Evolutionary conservation across 1,140 invertebrate species (phyloP).

Genomic region (Megalonaias nervosa): DNA sequence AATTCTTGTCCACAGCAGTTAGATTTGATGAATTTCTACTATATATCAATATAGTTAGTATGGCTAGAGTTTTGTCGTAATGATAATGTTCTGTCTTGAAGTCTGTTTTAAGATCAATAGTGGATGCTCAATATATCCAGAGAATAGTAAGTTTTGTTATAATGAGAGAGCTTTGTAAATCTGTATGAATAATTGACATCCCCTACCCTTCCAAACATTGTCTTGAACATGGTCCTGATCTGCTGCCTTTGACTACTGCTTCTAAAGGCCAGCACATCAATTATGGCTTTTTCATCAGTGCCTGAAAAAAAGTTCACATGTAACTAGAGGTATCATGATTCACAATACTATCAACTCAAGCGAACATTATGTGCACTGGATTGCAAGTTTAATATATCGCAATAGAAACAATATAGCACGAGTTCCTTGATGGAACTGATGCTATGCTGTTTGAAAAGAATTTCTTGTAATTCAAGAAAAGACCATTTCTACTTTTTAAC

Average conservation of each 20-base stretch:
- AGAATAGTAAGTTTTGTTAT: neutral
- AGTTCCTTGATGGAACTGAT: too few relatives aligned
- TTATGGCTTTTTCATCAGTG: slow-evolving; percentile 93
- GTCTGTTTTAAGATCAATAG: neutral
- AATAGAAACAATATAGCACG: too few relatives aligned
- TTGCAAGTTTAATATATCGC: too few relatives aligned
- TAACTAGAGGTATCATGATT: too few relatives aligned
- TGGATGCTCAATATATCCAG: neutral
- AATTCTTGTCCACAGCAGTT: too few relatives aligned
- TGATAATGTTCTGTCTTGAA: neutral
- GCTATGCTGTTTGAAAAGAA: too few relatives aligned
- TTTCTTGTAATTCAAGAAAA: too few relatives aligned
- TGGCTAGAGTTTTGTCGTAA: neutral
- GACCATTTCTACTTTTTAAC: too few relatives aligned
- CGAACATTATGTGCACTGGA: too few relatives aligned
- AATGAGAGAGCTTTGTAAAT: neutral
- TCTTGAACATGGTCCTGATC: slow-evolving; percentile 93
- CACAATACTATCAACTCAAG: too few relatives aligned
- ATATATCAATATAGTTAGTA: neutral
- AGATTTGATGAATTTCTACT: neutral
- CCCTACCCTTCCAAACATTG: slow-evolving; percentile 88
- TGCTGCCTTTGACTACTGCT: slow-evolving; percentile 91
- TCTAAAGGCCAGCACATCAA: slow-evolving; percentile 88
- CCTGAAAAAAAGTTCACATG: slow-evolving; percentile 66
- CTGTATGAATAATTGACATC: neutral